Conservation (phyloP, 2,888 invertebrate genomes). For the Ctena decussata region DNA sequence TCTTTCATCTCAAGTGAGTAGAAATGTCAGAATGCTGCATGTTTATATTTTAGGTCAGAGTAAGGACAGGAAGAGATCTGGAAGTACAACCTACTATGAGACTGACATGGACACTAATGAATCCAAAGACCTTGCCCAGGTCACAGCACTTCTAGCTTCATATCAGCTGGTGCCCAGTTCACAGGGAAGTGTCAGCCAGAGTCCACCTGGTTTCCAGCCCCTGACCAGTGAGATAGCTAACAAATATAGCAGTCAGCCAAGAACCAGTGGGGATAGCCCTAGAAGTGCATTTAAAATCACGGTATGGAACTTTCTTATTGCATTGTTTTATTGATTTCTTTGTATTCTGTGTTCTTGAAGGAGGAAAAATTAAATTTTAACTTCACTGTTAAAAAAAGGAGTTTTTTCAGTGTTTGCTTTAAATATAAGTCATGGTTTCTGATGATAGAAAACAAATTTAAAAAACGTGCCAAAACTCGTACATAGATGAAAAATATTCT, state of each 20-base stretch:
- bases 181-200: slow-evolving; percentile 15
- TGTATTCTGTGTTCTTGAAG: too few species aligned
- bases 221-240: slow-evolving; percentile 19
- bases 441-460: too few species aligned
- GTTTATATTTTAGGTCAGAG: neutral
- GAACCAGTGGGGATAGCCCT: slow-evolving; percentile 1
- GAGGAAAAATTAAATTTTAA: too few species aligned
- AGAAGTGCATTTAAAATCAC: neutral
- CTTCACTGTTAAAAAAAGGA: too few species aligned
- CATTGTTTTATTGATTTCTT: too few species aligned
- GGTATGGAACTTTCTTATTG: neutral
- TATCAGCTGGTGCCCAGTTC: slow-evolving; percentile 49
- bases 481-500: too few species aligned
- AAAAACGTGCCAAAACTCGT: too few species aligned
- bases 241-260: slow-evolving; percentile 15
- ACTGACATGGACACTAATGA: slow-evolving; percentile 95
- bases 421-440: too few species aligned
- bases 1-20: too few species aligned
- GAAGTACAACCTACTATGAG: slow-evolving; percentile 93
- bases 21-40: too few species aligned
- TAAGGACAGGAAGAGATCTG: slow-evolving; percentile 43
- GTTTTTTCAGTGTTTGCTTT: too few species aligned
- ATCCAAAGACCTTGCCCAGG: slow-evolving; percentile 89
- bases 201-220: neutral
- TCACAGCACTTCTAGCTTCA: slow-evolving; percentile 64